A percentile compares a stretch with the other conserved stretches of the same genome.
Evolutionary conservation across 1,140 invertebrate genomes (phyloP).

Genomic region (Eriocheir sinensis): DNA sequence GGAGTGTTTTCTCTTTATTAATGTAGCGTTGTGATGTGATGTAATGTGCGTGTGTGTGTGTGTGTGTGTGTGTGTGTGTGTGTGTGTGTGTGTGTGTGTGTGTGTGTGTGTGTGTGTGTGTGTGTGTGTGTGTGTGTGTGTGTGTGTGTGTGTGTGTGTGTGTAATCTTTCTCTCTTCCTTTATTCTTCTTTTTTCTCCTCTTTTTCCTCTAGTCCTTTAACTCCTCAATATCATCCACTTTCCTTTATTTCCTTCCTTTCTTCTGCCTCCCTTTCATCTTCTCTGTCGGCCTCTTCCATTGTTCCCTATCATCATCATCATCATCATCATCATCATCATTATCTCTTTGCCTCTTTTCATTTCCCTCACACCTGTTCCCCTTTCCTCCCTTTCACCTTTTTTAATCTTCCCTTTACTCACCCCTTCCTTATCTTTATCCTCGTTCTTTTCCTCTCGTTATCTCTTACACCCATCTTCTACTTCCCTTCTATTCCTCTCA

Average conservation of each 20-base stretch:
- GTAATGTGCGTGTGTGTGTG: background rate
- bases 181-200: too few relatives aligned
- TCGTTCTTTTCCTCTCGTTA: background rate
- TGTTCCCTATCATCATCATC: too few relatives aligned
- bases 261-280: background rate
- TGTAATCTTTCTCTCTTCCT: background rate
- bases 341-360: background rate
- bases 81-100: constrained; percentile 61
- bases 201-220: background rate
- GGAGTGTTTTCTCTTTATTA: too few relatives aligned
- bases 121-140: constrained; percentile 39
- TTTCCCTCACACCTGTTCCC: background rate
- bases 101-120: constrained; percentile 50
- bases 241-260: background rate
- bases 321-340: background rate
- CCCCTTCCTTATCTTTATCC: background rate
- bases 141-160: background rate
- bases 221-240: background rate
- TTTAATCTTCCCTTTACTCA: background rate
- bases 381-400: background rate
- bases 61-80: background rate
- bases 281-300: too few relatives aligned
- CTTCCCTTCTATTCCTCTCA: background rate
- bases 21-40: background rate
- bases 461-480: background rate